A percentile compares a stretch with the other conserved stretches of the same genome.
These are phyloP conservation scores for Campoplex nolae DNA, from an alignment of 2,888 invertebrate species.

Conservation along the genomic window DNA sequence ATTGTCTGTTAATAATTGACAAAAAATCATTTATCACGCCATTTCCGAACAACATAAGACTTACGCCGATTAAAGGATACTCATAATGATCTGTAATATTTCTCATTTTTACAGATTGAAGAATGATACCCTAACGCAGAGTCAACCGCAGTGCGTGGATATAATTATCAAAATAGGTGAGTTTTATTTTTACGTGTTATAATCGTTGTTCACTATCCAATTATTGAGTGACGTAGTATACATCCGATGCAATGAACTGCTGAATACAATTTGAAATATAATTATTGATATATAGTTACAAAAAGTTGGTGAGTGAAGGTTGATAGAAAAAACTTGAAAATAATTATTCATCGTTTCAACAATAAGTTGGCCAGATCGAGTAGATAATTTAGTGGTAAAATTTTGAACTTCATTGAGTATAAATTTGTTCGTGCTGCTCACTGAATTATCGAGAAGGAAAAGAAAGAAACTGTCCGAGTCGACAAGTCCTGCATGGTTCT, in stretches of 20 bases:
- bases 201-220: background rate
- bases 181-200: conserved; percentile 59
- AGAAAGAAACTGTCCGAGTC: conserved; percentile 69
- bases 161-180: conserved; percentile 81
- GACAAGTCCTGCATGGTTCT: conserved; percentile 68
- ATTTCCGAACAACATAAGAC: background rate
- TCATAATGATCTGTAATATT: background rate
- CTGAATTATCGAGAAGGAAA: conserved; percentile 68
- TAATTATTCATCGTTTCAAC: background rate
- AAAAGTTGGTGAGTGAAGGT: background rate
- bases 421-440: conserved; percentile 40
- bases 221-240: background rate
- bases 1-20: background rate
- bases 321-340: background rate
- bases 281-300: background rate
- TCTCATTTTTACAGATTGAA: conserved; percentile 78
- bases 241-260: background rate
- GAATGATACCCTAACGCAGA: conserved; percentile 83
- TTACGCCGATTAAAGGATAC: background rate
- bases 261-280: background rate
- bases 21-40: background rate
- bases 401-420: background rate
- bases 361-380: background rate
- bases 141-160: conserved; percentile 80
- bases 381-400: background rate